Percentiles rank a stretch among this genome's conserved stretches.
These are phyloP conservation scores for Ferrisia virgata DNA, from an alignment of 2,888 invertebrate species.

Conservation along the genomic window DNA sequence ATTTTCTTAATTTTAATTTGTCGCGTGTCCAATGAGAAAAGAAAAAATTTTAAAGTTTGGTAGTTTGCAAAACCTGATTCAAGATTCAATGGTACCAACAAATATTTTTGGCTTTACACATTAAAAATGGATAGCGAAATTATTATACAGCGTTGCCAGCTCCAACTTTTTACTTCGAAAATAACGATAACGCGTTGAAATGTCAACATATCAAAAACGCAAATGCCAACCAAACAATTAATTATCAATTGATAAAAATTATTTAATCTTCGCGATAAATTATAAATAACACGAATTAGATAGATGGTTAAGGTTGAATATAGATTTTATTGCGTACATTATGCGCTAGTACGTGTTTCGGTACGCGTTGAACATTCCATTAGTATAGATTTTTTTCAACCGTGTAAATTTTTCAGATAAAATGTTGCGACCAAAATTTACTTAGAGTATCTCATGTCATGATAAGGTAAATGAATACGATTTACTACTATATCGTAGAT, in stretches of 20 bases:
- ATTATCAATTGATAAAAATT: not conserved
- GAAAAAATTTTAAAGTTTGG: not conserved
- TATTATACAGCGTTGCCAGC: not conserved
- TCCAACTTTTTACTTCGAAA: not conserved
- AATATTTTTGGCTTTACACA: not conserved
- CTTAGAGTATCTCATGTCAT: not conserved
- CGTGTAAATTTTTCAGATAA: not conserved
- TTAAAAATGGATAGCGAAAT: not conserved
- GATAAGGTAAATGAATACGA: constrained; percentile 5
- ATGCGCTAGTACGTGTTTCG: not conserved
- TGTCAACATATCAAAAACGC: not conserved
- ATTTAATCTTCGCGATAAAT: not conserved
- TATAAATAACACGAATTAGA: not conserved
- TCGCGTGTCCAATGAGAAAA: not conserved
- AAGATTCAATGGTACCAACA: not conserved
- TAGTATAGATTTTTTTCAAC: not conserved
- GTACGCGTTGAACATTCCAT: not conserved
- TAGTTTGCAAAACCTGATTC: not conserved
- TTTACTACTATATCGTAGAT: not conserved
- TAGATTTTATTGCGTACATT: not conserved
- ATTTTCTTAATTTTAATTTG: not conserved
- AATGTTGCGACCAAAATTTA: not conserved
- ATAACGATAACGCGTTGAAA: no score
- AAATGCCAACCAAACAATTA: constrained; percentile 7
- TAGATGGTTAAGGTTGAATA: not conserved